These are phyloP conservation scores for Netelia fuscicornis DNA, from an alignment of 2,888 invertebrate species.

Conservation along the genomic window DNA sequence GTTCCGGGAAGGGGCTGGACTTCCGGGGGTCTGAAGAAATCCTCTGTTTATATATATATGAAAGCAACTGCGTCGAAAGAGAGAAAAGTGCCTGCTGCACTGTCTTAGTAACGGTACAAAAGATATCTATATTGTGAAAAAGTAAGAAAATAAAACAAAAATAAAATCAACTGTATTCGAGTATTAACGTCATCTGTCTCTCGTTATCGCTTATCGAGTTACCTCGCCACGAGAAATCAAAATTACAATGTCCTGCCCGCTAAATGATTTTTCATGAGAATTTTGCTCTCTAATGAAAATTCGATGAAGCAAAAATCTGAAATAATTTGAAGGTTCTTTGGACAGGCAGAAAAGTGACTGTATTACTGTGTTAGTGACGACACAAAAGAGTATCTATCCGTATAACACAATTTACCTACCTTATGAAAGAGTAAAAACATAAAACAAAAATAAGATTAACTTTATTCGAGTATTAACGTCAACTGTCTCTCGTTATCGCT, in stretches of 20 bases:
- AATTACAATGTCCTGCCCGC: too few relatives aligned
- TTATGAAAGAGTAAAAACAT: constrained; percentile 16
- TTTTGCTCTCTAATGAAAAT: too few relatives aligned
- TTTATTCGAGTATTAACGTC: constrained; percentile 23
- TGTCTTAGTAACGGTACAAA: not conserved
- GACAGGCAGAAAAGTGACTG: not conserved
- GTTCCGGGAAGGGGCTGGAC: constrained; percentile 41
- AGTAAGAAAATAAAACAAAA: constrained; percentile 32
- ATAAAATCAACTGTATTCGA: constrained; percentile 48
- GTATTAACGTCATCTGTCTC: too few relatives aligned
- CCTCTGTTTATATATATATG: not conserved
- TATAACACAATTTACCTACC: not conserved
- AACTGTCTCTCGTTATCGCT: not conserved
- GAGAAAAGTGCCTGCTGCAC: constrained; percentile 4
- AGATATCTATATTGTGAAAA: not conserved
- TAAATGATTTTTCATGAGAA: too few relatives aligned
- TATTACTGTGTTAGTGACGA: not conserved
- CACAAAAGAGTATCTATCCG: not conserved
- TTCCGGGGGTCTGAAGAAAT: constrained; percentile 35
- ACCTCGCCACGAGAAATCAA: too few relatives aligned
- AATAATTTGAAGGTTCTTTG: too few relatives aligned
- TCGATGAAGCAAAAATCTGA: too few relatives aligned
- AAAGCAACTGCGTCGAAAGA: not conserved
- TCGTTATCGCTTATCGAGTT: too few relatives aligned
- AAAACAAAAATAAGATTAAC: constrained; percentile 50